Percentiles rank a stretch among this genome's conserved stretches.
phyloP scores from a whole-genome alignment of 1,140 invertebrate species.

The Lepidotrigona ventralis region DNA sequence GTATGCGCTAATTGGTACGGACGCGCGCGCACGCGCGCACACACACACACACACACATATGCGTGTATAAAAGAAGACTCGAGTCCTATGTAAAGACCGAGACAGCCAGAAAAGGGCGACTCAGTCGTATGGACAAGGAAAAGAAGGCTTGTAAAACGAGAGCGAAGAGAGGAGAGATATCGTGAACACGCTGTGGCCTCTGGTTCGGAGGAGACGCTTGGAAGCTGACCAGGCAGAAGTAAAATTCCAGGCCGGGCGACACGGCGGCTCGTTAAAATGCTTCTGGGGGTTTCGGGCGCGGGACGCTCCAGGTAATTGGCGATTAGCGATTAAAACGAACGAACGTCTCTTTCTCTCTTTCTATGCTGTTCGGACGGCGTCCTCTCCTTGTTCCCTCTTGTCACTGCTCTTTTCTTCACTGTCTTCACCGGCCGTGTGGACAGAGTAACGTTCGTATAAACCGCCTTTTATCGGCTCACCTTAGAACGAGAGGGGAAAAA shows the following conservation, averaged over 20 bases:
- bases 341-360: conserved; percentile 50
- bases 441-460: conserved; percentile 39
- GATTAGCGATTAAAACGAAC: conserved; percentile 81
- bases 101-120: conserved; percentile 40
- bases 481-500: background rate
- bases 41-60: background rate
- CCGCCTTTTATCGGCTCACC: conserved; percentile 40
- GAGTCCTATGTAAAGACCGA: conserved; percentile 6
- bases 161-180: conserved; percentile 43
- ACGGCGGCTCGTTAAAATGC: conserved; percentile 81
- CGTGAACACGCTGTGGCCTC: conserved; percentile 37
- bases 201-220: conserved; percentile 38
- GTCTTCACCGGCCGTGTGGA: conserved; percentile 5
- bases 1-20: conserved; percentile 78
- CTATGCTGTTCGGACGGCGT: background rate
- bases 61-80: background rate
- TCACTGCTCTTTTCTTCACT: conserved; percentile 29
- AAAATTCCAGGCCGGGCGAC: conserved; percentile 78
- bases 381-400: conserved; percentile 1
- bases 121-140: conserved; percentile 16
- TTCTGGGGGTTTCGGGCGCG: conserved; percentile 79
- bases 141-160: conserved; percentile 6
- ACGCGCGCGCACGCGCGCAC: conserved; percentile 38
- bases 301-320: conserved; percentile 79
- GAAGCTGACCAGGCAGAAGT: conserved; percentile 67